A percentile compares a stretch with the other conserved stretches of the same genome.
Conservation (phyloP, 2,888 invertebrate species). For the Sipha maydis region DNA sequence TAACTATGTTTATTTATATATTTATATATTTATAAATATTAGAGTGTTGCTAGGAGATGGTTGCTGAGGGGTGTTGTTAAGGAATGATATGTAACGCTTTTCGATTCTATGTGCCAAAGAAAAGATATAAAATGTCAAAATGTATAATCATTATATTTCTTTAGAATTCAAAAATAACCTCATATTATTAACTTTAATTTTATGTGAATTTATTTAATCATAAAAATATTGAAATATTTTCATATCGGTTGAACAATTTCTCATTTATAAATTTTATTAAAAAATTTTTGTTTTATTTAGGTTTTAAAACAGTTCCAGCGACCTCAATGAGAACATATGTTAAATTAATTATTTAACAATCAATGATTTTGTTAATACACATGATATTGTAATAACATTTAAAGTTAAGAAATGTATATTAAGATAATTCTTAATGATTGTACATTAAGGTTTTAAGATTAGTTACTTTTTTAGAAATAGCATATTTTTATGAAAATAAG, state of each 20-base stretch:
- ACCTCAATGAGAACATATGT: constrained; percentile 43
- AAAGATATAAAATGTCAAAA: too few species aligned
- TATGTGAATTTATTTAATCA: not conserved
- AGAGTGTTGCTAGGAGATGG: too few species aligned
- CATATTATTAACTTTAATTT: too few species aligned
- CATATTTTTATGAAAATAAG: too few species aligned
- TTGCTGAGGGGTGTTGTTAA: too few species aligned
- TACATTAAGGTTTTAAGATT: not conserved
- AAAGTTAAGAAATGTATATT: not conserved
- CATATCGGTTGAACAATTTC: not conserved
- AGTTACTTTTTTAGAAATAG: too few species aligned
- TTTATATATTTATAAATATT: too few species aligned
- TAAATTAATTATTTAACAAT: constrained; percentile 27
- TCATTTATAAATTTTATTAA: not conserved
- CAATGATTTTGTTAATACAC: constrained; percentile 4
- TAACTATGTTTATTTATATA: too few species aligned
- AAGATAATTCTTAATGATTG: not conserved
- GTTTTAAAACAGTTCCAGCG: constrained; percentile 61
- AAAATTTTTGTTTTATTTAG: constrained; percentile 35
- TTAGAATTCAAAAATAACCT: not conserved
- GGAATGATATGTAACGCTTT: too few species aligned
- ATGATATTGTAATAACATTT: too few species aligned
- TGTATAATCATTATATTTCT: not conserved
- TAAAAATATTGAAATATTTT: not conserved
- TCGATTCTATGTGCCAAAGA: too few species aligned